These are phyloP conservation scores for Morpho achilles DNA, from an alignment of 2,888 invertebrate genomes.

Conservation along the genomic window DNA sequence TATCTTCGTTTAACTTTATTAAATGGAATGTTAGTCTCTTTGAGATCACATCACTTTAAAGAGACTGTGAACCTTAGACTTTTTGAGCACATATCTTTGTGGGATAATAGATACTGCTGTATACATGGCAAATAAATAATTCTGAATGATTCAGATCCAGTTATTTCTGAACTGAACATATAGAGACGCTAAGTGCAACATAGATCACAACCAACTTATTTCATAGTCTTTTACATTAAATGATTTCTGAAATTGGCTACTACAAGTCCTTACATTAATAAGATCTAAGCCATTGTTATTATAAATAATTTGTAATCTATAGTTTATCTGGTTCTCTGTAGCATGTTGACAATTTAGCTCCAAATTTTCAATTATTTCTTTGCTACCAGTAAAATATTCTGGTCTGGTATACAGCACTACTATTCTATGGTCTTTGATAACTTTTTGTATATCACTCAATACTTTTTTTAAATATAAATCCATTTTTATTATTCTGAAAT, in stretches of 20 bases:
- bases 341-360: constrained; percentile 40
- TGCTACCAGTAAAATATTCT: constrained; percentile 66
- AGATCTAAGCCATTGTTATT: constrained; percentile 29
- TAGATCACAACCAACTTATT: constrained; percentile 25
- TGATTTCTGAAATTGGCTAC: constrained; percentile 30
- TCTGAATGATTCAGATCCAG: no score
- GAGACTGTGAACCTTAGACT: no score
- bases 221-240: constrained; percentile 35
- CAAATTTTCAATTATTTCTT: constrained; percentile 42
- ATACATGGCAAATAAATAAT: no score
- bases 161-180: no score
- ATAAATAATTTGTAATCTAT: constrained; percentile 50
- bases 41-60: no score
- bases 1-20: no score
- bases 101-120: no score
- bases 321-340: constrained; percentile 48
- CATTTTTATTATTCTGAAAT: constrained; percentile 64
- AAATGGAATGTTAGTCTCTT: no score
- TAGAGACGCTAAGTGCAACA: not conserved
- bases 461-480: constrained; percentile 70
- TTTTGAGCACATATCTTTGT: no score
- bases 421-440: constrained; percentile 69
- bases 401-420: constrained; percentile 75
- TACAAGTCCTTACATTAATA: constrained; percentile 36
- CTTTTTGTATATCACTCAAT: constrained; percentile 58